A percentile compares a stretch with the other conserved stretches of the same genome.
Evolutionary conservation across 2,888 invertebrate genomes (phyloP).

Genomic region (Nowickia ferox): DNA sequence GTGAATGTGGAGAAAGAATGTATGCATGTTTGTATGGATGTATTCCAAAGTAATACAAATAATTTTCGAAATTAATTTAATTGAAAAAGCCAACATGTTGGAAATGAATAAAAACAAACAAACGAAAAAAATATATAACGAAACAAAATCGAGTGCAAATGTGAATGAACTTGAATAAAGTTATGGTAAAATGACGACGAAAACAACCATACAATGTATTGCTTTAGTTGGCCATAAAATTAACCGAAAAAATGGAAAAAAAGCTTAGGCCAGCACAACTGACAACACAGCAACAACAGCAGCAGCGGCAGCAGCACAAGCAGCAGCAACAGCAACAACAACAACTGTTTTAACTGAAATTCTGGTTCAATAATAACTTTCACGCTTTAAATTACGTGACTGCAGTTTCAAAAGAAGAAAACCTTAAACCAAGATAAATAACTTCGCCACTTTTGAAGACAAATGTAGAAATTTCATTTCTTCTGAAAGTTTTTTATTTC

Average conservation of each 20-base stretch:
- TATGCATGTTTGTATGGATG: neutral
- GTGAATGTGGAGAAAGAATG: neutral
- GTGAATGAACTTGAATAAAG: slow-evolving; percentile 79
- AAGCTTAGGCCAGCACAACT: slow-evolving; percentile 71
- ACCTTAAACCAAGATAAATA: slow-evolving; percentile 51
- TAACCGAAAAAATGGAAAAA: slow-evolving; percentile 56
- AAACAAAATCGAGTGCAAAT: slow-evolving; percentile 78
- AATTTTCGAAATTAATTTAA: slow-evolving; percentile 68
- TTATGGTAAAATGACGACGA: slow-evolving; percentile 65
- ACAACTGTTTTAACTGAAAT: slow-evolving; percentile 62
- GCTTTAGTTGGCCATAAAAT: slow-evolving; percentile 65
- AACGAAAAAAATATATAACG: slow-evolving; percentile 43
- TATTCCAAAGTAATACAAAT: slow-evolving; percentile 43
- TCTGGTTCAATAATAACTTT: slow-evolving; percentile 75
- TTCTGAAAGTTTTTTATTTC: slow-evolving; percentile 55
- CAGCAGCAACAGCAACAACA: slow-evolving; percentile 34
- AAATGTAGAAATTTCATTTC: slow-evolving; percentile 53
- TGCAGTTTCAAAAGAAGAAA: slow-evolving; percentile 68
- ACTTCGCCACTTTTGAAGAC: slow-evolving; percentile 51
- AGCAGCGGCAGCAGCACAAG: slow-evolving; percentile 14
- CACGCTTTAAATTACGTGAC: slow-evolving; percentile 75
- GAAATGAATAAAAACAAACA: slow-evolving; percentile 40
- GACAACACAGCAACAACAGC: slow-evolving; percentile 37
- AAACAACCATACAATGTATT: slow-evolving; percentile 55
- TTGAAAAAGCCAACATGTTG: slow-evolving; percentile 65